A percentile compares a stretch with the other conserved stretches of the same genome.
Conservation (phyloP, 35 echinoderm and acorn worm species). For the Lytechinus variegatus region DNA sequence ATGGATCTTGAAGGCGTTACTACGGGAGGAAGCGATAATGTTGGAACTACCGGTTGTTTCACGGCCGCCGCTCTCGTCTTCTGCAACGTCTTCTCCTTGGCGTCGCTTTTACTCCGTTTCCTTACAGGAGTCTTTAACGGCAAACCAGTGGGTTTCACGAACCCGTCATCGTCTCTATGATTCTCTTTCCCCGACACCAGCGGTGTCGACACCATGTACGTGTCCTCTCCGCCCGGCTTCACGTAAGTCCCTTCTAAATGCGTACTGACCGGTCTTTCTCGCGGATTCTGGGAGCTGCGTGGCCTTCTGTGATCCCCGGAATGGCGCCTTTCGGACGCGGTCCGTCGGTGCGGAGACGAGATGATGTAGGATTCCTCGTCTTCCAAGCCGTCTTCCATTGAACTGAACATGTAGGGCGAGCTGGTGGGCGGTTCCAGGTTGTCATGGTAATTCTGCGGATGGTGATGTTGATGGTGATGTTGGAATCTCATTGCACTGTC, state of each 20-base stretch:
- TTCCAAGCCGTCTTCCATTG: slow-evolving; percentile 92
- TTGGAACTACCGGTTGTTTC: slow-evolving; percentile 92
- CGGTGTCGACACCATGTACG: slow-evolving; percentile 22
- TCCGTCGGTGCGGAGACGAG: slow-evolving; percentile 30
- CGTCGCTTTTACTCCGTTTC: slow-evolving; percentile 66
- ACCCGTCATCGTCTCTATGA: slow-evolving; percentile 63
- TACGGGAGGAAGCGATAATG: slow-evolving; percentile 76
- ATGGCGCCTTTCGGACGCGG: slow-evolving; percentile 37
- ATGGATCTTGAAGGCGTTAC: slow-evolving; percentile 71
- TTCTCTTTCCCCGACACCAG: slow-evolving; percentile 64
- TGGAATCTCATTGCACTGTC: slow-evolving; percentile 48
- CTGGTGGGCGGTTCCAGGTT: slow-evolving; percentile 78
- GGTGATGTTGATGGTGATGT: slow-evolving; percentile 51
- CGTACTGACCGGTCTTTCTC: slow-evolving; percentile 20
- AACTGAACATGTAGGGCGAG: slow-evolving; percentile 86
- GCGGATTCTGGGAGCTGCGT: slow-evolving; percentile 22
- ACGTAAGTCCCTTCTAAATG: slow-evolving; percentile 50
- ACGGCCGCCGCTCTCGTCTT: slow-evolving; percentile 38
- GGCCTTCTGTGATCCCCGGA: slow-evolving; percentile 41
- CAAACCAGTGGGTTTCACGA: slow-evolving; percentile 68
- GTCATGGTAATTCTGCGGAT: slow-evolving; percentile 46
- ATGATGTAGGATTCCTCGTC: slow-evolving; percentile 78
- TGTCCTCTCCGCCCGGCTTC: not conserved
- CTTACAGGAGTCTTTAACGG: slow-evolving; percentile 73
- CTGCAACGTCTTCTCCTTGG: slow-evolving; percentile 44